Conservation (phyloP, 2,113 vertebrate genomes). For the Dolichallabes microphthalmus region DNA sequence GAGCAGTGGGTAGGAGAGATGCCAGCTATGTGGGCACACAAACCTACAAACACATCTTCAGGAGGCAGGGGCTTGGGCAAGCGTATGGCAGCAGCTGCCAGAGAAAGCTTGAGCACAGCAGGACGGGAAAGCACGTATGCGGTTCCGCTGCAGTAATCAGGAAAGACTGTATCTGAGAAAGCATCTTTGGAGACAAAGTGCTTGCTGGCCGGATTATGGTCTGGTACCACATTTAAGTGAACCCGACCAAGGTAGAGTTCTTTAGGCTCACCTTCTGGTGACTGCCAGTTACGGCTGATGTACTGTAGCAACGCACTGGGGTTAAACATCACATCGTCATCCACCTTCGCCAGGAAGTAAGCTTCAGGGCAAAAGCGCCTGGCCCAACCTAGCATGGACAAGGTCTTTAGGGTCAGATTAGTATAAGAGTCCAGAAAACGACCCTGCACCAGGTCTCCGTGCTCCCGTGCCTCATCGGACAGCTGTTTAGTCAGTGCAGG, state of each 20-base stretch:
- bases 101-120: conserved; percentile 74
- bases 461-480: conserved; percentile 68
- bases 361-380: conserved; percentile 74
- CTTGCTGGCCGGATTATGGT: conserved; percentile 67
- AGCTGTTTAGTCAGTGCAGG: conserved; percentile 66
- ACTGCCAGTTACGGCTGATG: conserved; percentile 64
- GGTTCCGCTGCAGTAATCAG: conserved; percentile 86
- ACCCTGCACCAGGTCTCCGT: conserved; percentile 80
- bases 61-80: conserved; percentile 68
- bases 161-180: conserved; percentile 73
- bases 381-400: conserved; percentile 79
- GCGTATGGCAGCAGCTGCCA: conserved; percentile 63
- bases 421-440: conserved; percentile 81
- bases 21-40: conserved; percentile 76
- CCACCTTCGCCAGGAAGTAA: conserved; percentile 82
- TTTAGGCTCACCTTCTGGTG: conserved; percentile 54
- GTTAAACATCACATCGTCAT: conserved; percentile 89
- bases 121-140: conserved; percentile 80
- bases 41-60: conserved; percentile 84
- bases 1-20: conserved; percentile 77
- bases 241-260: conserved; percentile 83
- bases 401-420: conserved; percentile 86
- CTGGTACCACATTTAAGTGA: conserved; percentile 74
- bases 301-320: conserved; percentile 71
- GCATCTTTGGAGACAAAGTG: conserved; percentile 72